Conservation (phyloP, 2,797 vertebrate genomes). For the Denticeps clupeoides region DNA sequence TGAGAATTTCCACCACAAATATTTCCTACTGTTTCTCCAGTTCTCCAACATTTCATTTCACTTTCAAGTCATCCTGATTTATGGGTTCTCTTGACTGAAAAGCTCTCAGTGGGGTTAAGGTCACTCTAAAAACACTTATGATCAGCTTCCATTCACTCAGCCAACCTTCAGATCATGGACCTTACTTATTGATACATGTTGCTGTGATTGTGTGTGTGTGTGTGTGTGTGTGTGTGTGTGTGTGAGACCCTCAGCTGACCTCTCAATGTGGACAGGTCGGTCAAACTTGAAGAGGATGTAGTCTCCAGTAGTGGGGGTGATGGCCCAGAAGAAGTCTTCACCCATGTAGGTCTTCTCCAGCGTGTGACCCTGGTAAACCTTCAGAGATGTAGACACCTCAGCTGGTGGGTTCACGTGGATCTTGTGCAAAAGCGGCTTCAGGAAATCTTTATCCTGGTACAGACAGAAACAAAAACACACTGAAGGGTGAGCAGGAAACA, state of each 20-base stretch:
- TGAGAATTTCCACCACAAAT: no score
- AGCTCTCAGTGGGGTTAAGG: no score
- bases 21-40: no score
- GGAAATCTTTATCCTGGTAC: slow-evolving; percentile 90
- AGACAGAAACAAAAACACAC: slow-evolving; percentile 19
- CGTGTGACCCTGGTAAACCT: slow-evolving; percentile 95
- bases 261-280: slow-evolving; percentile 85
- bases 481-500: not conserved
- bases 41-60: no score
- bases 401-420: slow-evolving; percentile 95
- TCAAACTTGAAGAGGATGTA: slow-evolving; percentile 94
- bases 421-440: slow-evolving; percentile 94
- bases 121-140: no score
- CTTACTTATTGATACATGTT: no score
- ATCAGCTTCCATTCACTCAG: no score
- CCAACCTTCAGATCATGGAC: no score
- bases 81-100: no score
- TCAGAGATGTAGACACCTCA: slow-evolving; percentile 94
- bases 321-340: slow-evolving; percentile 97
- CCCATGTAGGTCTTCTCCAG: slow-evolving; percentile 93
- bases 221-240: not conserved
- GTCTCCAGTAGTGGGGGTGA: slow-evolving; percentile 83
- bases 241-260: slow-evolving; percentile 44
- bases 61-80: no score
- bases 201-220: not conserved